A percentile compares a stretch with the other conserved stretches of the same genome.
Conservation (phyloP, 2,888 invertebrate species). For the Gnatocerus cornutus region DNA sequence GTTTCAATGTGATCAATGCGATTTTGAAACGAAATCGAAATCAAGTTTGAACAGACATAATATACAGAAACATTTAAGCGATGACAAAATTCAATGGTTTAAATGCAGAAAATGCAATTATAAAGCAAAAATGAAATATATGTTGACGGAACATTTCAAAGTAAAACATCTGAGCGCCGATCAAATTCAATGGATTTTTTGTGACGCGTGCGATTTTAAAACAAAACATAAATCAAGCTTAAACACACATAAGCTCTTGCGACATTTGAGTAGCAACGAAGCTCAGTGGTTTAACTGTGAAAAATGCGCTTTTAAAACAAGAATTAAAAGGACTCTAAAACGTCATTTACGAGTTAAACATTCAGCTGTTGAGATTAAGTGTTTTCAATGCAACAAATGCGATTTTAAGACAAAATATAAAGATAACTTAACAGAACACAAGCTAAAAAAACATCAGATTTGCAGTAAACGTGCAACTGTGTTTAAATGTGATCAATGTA, state of each 20-base stretch:
- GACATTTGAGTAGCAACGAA: neutral
- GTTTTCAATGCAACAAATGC: too few species aligned
- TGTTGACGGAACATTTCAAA: neutral
- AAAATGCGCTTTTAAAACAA: neutral
- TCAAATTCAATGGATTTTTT: neutral
- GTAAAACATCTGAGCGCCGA: neutral
- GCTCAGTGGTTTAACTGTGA: neutral
- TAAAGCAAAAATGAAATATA: neutral
- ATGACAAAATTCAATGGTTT: neutral
- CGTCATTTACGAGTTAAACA: neutral
- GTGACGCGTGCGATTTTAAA: neutral
- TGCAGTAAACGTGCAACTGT: too few species aligned
- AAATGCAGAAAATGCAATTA: neutral
- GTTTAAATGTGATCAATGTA: too few species aligned
- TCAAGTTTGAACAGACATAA: neutral
- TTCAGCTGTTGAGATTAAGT: too few species aligned
- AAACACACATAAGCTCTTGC: neutral
- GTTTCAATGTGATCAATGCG: conserved; percentile 9
- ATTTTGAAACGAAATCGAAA: neutral
- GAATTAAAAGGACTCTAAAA: neutral
- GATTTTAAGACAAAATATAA: too few species aligned
- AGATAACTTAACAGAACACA: too few species aligned
- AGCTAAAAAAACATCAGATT: too few species aligned
- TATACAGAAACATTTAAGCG: neutral
- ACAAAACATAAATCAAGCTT: neutral